Evolutionary conservation across 2,797 vertebrate genomes (phyloP).

Genomic region (Acestrorhynchus altus): DNA sequence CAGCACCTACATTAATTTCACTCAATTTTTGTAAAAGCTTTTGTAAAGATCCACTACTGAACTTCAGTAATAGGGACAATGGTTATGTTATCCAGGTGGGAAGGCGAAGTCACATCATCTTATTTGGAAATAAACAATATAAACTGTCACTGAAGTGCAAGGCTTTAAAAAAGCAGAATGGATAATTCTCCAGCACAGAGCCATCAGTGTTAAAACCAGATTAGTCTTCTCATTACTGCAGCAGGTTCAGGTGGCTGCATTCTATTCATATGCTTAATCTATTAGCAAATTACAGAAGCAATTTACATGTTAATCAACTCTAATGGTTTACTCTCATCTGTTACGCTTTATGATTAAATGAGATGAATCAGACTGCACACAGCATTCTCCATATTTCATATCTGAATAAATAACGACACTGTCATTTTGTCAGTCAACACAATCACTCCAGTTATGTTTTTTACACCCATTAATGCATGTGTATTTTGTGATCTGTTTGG

Average conservation of each 20-base stretch:
- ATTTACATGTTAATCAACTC: slow-evolving; percentile 62
- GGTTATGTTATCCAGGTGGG: slow-evolving; percentile 59
- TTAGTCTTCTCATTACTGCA: slow-evolving; percentile 58
- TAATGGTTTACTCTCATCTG: slow-evolving; percentile 58
- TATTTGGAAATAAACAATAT: slow-evolving; percentile 1
- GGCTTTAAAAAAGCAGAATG: slow-evolving; percentile 5
- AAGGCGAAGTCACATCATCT: neutral
- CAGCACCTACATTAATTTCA: slow-evolving; percentile 66
- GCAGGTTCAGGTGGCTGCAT: slow-evolving; percentile 58
- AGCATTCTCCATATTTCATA: slow-evolving; percentile 42
- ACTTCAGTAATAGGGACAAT: slow-evolving; percentile 46
- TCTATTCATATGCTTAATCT: slow-evolving; percentile 55
- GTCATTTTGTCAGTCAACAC: slow-evolving; percentile 50
- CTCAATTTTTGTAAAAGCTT: slow-evolving; percentile 67
- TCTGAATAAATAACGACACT: slow-evolving; percentile 41
- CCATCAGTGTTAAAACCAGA: slow-evolving; percentile 42
- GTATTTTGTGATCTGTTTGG: neutral
- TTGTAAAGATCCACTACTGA: slow-evolving; percentile 48
- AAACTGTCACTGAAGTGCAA: slow-evolving; percentile 17
- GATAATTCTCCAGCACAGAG: neutral
- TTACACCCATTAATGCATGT: neutral
- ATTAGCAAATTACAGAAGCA: slow-evolving; percentile 58
- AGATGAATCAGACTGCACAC: slow-evolving; percentile 49
- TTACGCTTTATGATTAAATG: slow-evolving; percentile 56
- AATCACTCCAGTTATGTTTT: slow-evolving; percentile 34